Evolutionary conservation across 1,140 invertebrate species (phyloP).

Genomic region (Cryptotermes secundus): DNA sequence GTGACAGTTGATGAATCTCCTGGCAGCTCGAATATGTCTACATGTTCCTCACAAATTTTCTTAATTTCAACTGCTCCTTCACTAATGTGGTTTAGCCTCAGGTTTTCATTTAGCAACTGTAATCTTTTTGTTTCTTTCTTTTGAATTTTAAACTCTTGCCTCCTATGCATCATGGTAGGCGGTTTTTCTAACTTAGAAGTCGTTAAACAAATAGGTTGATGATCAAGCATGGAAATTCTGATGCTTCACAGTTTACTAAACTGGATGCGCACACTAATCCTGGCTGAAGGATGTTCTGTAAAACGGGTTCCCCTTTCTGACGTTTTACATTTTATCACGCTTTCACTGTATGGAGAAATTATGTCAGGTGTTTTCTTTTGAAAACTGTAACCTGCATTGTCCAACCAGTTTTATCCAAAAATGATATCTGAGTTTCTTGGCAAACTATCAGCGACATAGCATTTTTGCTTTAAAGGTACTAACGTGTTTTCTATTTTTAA

Average conservation of each 20-base stretch:
- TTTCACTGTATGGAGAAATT: background rate
- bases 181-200: background rate
- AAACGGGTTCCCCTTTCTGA: background rate
- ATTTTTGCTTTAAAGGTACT: background rate
- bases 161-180: background rate
- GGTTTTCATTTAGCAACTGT: background rate
- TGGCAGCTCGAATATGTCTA: background rate
- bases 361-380: background rate
- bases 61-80: background rate
- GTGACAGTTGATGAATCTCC: constrained; percentile 5
- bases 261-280: background rate
- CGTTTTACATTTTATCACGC: too few species aligned
- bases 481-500: background rate
- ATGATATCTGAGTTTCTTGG: background rate
- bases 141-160: background rate
- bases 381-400: background rate
- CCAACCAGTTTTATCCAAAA: constrained; percentile 2
- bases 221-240: background rate
- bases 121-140: background rate
- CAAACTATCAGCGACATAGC: background rate
- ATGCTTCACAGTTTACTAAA: background rate
- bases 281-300: background rate
- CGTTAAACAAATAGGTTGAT: background rate
- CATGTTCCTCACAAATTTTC: background rate
- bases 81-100: background rate